Evolutionary conservation across 2,797 vertebrate species (phyloP), one percentile per base, ranked within the genome.

Genomic region (Hippocampus kuda): DNA sequence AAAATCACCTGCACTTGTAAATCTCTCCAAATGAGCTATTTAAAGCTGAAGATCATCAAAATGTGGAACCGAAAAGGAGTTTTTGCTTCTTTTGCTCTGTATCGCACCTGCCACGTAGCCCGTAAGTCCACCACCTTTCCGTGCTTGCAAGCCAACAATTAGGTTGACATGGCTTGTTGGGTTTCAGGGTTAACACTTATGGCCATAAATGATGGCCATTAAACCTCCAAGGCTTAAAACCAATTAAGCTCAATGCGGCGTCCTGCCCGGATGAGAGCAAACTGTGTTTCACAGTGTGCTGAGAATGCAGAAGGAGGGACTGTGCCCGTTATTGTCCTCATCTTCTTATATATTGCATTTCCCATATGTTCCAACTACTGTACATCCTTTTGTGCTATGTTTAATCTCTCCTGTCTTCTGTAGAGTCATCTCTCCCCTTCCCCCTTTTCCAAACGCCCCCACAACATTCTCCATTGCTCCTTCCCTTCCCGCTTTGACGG

Each of bases 401-500:
- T 82, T 82, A 76, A 75, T 73, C 74, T 81, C 73, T 70, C 64
- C 70, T 80, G 67, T 79, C 74, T 73, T 84, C 75, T 74, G 70
- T 69, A 73, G 69, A 56, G 67, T 68, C 54, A 63, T 78, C 73
- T 74, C 72, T 69, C 68, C 73, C 70, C 59, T 79, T 61, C 68
- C 76, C 70, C 72, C 70, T 69, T 38, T 67, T 68, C 66, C 68
- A 69, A 66, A 56, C 70, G 65, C 75, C 54, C 66, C 63, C 73
- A 73, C 69, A 73, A 74, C 83, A 79, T 69, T 70, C 62, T 75
- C 75, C 69, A 53, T 56, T 66, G 77, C 81, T 79, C 70, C 73
- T 80, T 73, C 79, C 69, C 75, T 77, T 69, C 70, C 80, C 73
- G 26, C 62, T 83, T 81, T 77, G 81, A 86, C 72, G 68, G 75